phyloP scores from a whole-genome alignment of 2,113 vertebrate genomes.

The Cavia aperea region DNA sequence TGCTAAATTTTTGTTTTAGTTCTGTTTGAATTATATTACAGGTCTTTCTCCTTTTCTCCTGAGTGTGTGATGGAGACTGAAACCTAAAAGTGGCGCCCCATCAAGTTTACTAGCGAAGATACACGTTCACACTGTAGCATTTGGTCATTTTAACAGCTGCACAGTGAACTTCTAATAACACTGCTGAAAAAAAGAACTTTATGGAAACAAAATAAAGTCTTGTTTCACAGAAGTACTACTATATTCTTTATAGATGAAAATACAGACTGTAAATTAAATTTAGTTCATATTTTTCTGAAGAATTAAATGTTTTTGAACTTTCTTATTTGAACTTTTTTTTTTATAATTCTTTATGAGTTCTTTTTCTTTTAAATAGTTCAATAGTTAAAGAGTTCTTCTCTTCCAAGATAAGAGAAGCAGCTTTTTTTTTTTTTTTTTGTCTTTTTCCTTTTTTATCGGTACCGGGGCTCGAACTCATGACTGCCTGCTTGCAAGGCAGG shows the following conservation, averaged over 20 bases:
- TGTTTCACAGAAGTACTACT: conserved; percentile 15
- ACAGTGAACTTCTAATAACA: not conserved
- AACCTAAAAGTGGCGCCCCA: conserved; percentile 11
- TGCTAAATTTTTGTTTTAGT: not conserved
- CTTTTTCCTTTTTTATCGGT: too few species aligned
- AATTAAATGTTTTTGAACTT: not conserved
- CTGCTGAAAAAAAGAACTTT: not conserved
- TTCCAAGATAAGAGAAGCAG: not conserved
- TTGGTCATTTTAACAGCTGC: conserved; percentile 8
- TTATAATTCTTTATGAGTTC: conserved; percentile 38
- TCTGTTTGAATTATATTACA: not conserved
- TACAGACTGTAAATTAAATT: not conserved
- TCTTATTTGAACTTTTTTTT: not conserved
- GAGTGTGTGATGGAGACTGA: not conserved
- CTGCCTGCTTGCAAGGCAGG: too few species aligned
- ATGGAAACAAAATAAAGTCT: conserved; percentile 12
- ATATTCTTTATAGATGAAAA: conserved; percentile 21
- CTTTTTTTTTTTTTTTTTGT: too few species aligned
- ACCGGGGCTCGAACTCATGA: too few species aligned
- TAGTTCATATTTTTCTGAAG: conserved; percentile 20
- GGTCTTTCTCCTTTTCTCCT: not conserved
- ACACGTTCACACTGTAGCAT: not conserved
- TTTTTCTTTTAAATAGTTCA: conserved; percentile 17
- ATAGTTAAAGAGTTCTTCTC: not conserved
- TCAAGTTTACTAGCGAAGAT: not conserved